Evolutionary conservation across 2,888 invertebrate genomes (phyloP).

Genomic region (Hydraecia micacea): DNA sequence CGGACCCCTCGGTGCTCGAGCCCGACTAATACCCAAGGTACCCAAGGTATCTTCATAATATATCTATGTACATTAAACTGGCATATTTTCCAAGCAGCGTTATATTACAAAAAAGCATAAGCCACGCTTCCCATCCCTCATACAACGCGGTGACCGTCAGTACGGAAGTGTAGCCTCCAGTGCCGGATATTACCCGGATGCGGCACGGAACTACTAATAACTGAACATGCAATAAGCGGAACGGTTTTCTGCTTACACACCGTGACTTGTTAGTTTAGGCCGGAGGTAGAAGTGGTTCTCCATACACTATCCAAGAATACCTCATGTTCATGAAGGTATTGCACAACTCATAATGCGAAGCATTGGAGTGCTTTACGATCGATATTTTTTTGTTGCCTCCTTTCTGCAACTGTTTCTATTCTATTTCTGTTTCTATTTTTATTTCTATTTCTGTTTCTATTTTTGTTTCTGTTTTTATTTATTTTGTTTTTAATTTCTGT

Average conservation of each 20-base stretch:
- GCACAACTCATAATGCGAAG: no score
- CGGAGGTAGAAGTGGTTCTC: neutral
- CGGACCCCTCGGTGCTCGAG: no score
- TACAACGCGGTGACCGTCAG: slow-evolving; percentile 9
- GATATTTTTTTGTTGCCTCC: no score
- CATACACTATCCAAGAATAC: neutral
- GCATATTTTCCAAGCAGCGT: neutral
- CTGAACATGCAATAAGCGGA: slow-evolving; percentile 61
- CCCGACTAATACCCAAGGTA: no score
- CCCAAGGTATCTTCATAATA: no score
- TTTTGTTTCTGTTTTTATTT: no score
- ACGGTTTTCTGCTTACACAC: slow-evolving; percentile 49
- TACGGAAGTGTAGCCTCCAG: slow-evolving; percentile 68
- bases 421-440: no score
- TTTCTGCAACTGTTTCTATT: no score
- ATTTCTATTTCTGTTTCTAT: no score
- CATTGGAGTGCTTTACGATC: no score
- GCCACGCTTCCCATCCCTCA: slow-evolving; percentile 16
- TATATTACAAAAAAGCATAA: slow-evolving; percentile 1
- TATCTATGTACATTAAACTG: neutral
- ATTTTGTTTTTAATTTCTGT: no score
- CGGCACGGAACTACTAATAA: slow-evolving; percentile 64
- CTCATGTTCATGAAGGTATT: neutral
- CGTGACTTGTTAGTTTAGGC: slow-evolving; percentile 48
- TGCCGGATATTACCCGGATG: slow-evolving; percentile 71